phyloP scores from a whole-genome alignment of 2,888 invertebrate genomes.

The Eupithecia dodoneata region DNA sequence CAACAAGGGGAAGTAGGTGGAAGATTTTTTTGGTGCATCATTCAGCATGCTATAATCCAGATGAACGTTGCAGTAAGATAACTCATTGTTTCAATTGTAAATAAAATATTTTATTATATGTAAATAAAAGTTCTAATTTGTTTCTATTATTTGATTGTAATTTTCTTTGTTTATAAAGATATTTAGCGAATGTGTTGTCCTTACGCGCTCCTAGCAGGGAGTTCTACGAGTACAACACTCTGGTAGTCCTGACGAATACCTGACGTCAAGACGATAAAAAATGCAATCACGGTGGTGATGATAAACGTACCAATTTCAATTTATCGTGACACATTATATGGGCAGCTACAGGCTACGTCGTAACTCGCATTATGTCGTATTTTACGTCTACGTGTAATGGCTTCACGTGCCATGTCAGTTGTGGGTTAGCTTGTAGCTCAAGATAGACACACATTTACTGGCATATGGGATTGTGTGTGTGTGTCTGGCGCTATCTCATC shows the following conservation, averaged over 20 bases:
- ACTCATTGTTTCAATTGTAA: too few relatives aligned
- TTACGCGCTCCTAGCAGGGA: background rate
- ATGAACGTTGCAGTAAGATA: too few relatives aligned
- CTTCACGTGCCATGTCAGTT: constrained; percentile 59
- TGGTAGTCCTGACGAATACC: background rate
- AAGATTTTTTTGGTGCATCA: too few relatives aligned
- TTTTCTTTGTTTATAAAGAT: too few relatives aligned
- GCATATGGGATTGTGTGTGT: background rate
- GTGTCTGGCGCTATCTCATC: background rate
- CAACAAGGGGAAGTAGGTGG: too few relatives aligned
- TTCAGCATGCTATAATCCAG: too few relatives aligned
- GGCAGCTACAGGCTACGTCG: constrained; percentile 63
- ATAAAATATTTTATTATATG: too few relatives aligned
- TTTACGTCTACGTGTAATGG: constrained; percentile 72
- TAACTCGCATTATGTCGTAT: constrained; percentile 74
- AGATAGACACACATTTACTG: background rate
- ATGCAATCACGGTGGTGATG: constrained; percentile 70
- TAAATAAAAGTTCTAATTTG: too few relatives aligned
- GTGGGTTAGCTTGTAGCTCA: constrained; percentile 7
- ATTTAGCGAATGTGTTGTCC: background rate
- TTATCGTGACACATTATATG: constrained; percentile 71
- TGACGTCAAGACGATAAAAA: constrained; percentile 50
- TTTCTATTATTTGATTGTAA: too few relatives aligned
- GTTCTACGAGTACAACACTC: background rate
- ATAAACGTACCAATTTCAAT: constrained; percentile 74